phyloP scores from a whole-genome alignment of 2,797 vertebrate genomes.

The Eulemur mongoz region DNA sequence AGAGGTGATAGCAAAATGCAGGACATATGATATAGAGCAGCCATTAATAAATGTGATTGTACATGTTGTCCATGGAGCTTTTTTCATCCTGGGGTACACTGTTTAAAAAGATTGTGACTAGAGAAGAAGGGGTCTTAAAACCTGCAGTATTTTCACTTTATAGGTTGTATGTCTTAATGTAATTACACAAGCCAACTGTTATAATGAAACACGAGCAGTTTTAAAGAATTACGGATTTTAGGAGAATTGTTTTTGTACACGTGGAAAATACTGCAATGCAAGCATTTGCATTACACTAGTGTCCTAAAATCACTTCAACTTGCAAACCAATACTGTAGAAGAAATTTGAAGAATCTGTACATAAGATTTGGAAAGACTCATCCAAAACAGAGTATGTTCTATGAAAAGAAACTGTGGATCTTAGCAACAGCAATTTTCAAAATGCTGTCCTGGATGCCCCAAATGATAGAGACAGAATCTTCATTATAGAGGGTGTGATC shows the following conservation, averaged over 20 bases:
- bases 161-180: constrained; percentile 41
- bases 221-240: constrained; percentile 60
- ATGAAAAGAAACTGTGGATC: constrained; percentile 46
- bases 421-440: constrained; percentile 55
- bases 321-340: constrained; percentile 52
- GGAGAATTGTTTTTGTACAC: constrained; percentile 51
- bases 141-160: constrained; percentile 55
- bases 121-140: constrained; percentile 55
- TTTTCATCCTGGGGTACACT: constrained; percentile 56
- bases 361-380: constrained; percentile 56
- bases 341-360: constrained; percentile 56
- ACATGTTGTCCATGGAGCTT: constrained; percentile 33
- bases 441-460: constrained; percentile 38
- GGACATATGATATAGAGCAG: constrained; percentile 54
- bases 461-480: constrained; percentile 29
- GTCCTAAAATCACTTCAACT: constrained; percentile 62
- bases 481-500: constrained; percentile 7
- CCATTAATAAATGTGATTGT: constrained; percentile 59
- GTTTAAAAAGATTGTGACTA: constrained; percentile 56
- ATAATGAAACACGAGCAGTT: constrained; percentile 35
- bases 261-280: constrained; percentile 55
- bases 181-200: constrained; percentile 50
- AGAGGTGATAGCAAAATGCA: constrained; percentile 57
- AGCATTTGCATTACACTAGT: constrained; percentile 42
- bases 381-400: constrained; percentile 45